Conservation (phyloP, 1,140 invertebrate species). For the Dendrolimus punctatus region DNA sequence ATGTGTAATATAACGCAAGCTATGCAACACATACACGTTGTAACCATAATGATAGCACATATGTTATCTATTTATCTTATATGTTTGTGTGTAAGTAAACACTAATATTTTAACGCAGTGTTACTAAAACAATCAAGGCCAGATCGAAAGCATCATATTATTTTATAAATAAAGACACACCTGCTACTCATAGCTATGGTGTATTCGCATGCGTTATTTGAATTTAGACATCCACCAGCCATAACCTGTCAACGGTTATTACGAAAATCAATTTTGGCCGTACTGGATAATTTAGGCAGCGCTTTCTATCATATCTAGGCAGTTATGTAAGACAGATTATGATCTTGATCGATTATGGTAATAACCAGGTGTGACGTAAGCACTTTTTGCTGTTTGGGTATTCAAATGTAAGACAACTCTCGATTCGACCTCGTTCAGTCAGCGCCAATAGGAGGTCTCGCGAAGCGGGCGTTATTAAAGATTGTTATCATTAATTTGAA, state of each 20-base stretch:
- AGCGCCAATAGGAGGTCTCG: slow-evolving; percentile 26
- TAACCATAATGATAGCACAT: too few species aligned
- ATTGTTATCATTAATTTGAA: slow-evolving; percentile 38
- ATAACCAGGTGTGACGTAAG: slow-evolving; percentile 46
- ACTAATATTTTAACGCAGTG: too few species aligned
- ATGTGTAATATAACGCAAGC: too few species aligned
- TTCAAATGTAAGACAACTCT: slow-evolving; percentile 30
- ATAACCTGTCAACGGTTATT: slow-evolving; percentile 1
- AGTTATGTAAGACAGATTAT: slow-evolving; percentile 48
- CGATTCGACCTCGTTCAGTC: slow-evolving; percentile 27
- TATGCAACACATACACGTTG: too few species aligned
- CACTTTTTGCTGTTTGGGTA: slow-evolving; percentile 25
- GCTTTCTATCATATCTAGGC: slow-evolving; percentile 43
- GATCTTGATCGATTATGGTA: slow-evolving; percentile 61
- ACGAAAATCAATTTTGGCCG: slow-evolving; percentile 5
- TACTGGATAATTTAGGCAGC: slow-evolving; percentile 16
- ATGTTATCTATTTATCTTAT: too few species aligned
- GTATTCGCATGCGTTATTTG: too few species aligned
- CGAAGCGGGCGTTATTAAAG: slow-evolving; percentile 20
- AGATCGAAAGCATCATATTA: too few species aligned
- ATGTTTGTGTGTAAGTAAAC: too few species aligned
- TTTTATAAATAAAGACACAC: too few species aligned
- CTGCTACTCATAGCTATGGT: too few species aligned
- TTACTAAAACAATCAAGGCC: too few species aligned
- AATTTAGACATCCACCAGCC: neutral